phyloP scores from a whole-genome alignment of 2,888 invertebrate genomes.

The Cistogaster globosa region DNA sequence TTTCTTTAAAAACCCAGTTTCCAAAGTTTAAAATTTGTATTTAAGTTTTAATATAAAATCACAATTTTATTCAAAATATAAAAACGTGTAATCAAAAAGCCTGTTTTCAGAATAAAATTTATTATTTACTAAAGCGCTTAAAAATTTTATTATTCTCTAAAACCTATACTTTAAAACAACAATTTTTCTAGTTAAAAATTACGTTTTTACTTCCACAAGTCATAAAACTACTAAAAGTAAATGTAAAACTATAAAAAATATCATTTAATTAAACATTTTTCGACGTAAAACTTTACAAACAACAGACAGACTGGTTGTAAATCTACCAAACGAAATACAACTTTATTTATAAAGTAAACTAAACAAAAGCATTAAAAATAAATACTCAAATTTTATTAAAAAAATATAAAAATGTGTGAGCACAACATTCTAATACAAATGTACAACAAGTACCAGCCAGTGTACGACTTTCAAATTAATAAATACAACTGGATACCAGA shows the following conservation, averaged over 20 bases:
- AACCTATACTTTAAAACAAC: too few relatives aligned
- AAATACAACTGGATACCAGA: constrained; percentile 20
- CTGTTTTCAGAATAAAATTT: too few relatives aligned
- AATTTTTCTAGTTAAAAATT: too few relatives aligned
- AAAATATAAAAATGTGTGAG: neutral
- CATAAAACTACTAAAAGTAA: constrained; percentile 23
- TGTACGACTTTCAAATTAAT: constrained; percentile 22
- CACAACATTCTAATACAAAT: neutral
- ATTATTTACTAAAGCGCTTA: too few relatives aligned
- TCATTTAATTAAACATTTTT: constrained; percentile 37
- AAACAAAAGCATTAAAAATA: constrained; percentile 12
- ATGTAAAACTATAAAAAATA: constrained; percentile 13
- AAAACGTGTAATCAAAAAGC: too few relatives aligned
- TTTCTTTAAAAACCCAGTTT: too few relatives aligned
- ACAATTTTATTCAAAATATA: too few relatives aligned
- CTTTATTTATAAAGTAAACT: constrained; percentile 19
- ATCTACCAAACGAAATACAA: constrained; percentile 17
- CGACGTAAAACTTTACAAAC: constrained; percentile 14
- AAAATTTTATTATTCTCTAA: too few relatives aligned
- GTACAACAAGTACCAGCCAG: neutral
- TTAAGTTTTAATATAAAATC: too few relatives aligned
- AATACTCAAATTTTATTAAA: constrained; percentile 32
- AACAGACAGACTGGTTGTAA: constrained; percentile 20
- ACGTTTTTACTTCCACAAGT: too few relatives aligned
- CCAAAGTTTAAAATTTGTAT: too few relatives aligned